Conservation (phyloP, 2,113 vertebrate species). For the Lampris incognitus region DNA sequence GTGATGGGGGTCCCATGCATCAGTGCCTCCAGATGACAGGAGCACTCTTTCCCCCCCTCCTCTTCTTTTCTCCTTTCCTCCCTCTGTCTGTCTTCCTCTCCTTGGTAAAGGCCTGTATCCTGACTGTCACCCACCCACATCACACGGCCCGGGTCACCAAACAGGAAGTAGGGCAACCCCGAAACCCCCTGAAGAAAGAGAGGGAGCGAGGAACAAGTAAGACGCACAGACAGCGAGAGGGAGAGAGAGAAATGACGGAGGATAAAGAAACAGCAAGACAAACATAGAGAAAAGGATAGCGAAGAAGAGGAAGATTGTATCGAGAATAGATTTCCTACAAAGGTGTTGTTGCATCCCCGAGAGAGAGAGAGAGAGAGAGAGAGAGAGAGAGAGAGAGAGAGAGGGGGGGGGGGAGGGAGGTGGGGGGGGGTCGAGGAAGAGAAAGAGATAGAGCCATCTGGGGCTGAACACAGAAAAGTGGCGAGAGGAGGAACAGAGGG, state of each 20-base stretch:
- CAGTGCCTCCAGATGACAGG: conserved; percentile 18
- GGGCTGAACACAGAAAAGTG: conserved; percentile 59
- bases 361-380: background rate
- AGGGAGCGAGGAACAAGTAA: conserved; percentile 13
- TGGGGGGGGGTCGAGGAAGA: conserved; percentile 14
- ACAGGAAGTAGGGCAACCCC: conserved; percentile 13
- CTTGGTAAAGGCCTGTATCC: conserved; percentile 32
- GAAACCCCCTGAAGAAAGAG: conserved; percentile 2
- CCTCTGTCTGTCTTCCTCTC: background rate
- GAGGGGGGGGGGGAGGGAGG: conserved; percentile 9
- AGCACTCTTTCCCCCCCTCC: conserved; percentile 21
- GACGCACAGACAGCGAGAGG: conserved; percentile 15
- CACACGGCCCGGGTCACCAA: conserved; percentile 17
- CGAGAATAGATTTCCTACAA: no score
- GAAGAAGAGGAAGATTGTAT: no score
- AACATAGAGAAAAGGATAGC: no score
- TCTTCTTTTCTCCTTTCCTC: conserved; percentile 3
- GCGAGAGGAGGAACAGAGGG: conserved; percentile 1
- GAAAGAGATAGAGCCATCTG: conserved; percentile 65
- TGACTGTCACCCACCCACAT: conserved; percentile 45
- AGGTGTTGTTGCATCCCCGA: no score
- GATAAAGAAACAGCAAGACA: background rate
- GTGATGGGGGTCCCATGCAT: conserved; percentile 15
- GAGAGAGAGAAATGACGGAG: background rate
- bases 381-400: conserved; percentile 21